A percentile compares a stretch with the other conserved stretches of the same genome.
Evolutionary conservation across 2,113 vertebrate genomes (phyloP).

Genomic region (Hiodon tergisus): DNA sequence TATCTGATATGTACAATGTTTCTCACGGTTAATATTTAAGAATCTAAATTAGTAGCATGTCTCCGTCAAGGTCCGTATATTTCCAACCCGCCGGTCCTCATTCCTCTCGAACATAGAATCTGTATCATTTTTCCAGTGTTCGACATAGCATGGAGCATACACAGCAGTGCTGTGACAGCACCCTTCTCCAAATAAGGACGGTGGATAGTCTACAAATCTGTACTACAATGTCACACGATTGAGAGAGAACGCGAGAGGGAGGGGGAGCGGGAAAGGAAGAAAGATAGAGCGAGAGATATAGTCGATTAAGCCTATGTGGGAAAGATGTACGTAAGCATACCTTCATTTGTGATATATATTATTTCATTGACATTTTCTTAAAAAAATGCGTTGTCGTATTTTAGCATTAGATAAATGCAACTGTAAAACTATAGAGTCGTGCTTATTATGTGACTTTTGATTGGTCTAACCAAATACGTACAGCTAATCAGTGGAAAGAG

Average conservation of each 20-base stretch:
- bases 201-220: conserved; percentile 28
- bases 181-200: conserved; percentile 27
- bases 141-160: background rate
- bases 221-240: conserved; percentile 44
- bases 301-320: conserved; percentile 6
- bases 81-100: no score
- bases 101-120: no score
- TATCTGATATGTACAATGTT: no score
- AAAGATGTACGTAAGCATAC: conserved; percentile 19
- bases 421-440: conserved; percentile 14
- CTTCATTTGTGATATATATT: conserved; percentile 5
- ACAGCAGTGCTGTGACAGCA: background rate
- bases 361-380: conserved; percentile 15
- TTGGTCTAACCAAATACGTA: conserved; percentile 15
- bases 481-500: conserved; percentile 21
- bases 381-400: no score
- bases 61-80: no score
- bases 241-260: conserved; percentile 26
- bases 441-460: conserved; percentile 24
- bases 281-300: conserved; percentile 12
- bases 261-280: conserved; percentile 11
- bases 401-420: no score
- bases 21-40: no score
- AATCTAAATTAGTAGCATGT: no score
- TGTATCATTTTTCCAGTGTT: no score